Percentiles rank a stretch among this genome's conserved stretches.
These are phyloP conservation scores for Pseudomyrmex cubaensis DNA, from an alignment of 1,140 invertebrate species.

Conservation along the genomic window DNA sequence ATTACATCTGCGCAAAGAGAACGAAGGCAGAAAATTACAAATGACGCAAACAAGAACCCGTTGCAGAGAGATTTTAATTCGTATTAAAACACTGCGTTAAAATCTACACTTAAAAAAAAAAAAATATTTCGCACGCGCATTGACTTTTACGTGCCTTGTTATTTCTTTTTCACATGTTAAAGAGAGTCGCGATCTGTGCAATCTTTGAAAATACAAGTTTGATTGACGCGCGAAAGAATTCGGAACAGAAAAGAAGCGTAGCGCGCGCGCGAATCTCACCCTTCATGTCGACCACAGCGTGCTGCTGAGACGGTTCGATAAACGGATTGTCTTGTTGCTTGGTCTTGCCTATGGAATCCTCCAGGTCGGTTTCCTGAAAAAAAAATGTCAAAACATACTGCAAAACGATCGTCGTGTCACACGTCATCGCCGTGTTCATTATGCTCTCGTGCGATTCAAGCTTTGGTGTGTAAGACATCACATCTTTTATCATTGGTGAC, in stretches of 20 bases:
- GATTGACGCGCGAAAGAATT: background rate
- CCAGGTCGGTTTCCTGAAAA: constrained; percentile 90
- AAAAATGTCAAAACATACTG: constrained; percentile 53
- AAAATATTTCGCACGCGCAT: too few relatives aligned
- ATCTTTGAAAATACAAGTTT: background rate
- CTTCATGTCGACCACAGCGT: constrained; percentile 97
- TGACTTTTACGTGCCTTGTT: too few relatives aligned
- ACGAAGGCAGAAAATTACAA: too few relatives aligned
- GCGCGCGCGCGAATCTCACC: constrained; percentile 86
- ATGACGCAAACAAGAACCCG: too few relatives aligned
- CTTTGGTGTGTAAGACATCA: too few relatives aligned
- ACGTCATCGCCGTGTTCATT: background rate
- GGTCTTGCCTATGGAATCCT: constrained; percentile 92
- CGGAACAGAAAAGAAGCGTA: too few relatives aligned
- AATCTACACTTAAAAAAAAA: background rate
- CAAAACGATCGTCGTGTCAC: background rate
- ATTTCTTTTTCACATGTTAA: too few relatives aligned
- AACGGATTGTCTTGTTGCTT: constrained; percentile 97
- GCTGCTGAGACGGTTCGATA: constrained; percentile 94
- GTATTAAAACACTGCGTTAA: too few relatives aligned
- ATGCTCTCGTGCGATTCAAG: too few relatives aligned
- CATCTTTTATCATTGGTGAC: too few relatives aligned
- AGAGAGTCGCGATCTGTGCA: constrained; percentile 25
- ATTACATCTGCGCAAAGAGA: constrained; percentile 93
- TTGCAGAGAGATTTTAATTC: too few relatives aligned